Percentiles rank a stretch among this genome's conserved stretches.
Conservation (phyloP, 2,113 vertebrate species). For the Amblyornis subalaris region DNA sequence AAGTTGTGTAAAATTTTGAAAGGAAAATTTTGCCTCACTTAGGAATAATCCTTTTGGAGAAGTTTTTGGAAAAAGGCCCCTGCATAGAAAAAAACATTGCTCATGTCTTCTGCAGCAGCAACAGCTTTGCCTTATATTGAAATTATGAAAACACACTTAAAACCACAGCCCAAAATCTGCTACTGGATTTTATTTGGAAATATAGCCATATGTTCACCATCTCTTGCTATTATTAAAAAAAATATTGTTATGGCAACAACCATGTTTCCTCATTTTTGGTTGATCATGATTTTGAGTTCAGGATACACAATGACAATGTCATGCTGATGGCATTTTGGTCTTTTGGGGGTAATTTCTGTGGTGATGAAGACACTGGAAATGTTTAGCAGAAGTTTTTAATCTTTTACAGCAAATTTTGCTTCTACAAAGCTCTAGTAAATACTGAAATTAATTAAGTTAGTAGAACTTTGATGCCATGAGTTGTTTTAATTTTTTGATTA, state of each 20-base stretch:
- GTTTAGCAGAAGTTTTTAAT: background rate
- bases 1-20: constrained; percentile 45
- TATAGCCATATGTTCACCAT: constrained; percentile 37
- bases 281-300: background rate
- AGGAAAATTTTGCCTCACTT: constrained; percentile 12
- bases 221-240: constrained; percentile 49
- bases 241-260: background rate
- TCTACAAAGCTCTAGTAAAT: background rate
- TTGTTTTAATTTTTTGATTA: background rate
- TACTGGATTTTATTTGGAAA: constrained; percentile 51
- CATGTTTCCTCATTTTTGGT: constrained; percentile 27
- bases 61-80: constrained; percentile 18
- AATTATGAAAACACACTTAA: constrained; percentile 10
- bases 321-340: background rate
- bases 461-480: background rate
- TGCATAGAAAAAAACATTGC: constrained; percentile 19
- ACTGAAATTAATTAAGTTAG: background rate
- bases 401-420: background rate
- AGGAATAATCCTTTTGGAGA: constrained; percentile 12
- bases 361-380: background rate
- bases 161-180: background rate
- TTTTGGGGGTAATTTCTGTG: background rate
- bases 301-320: background rate
- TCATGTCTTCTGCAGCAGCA: constrained; percentile 45
- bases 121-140: constrained; percentile 41